Evolutionary conservation across 2,888 invertebrate genomes (phyloP), one percentile per base, ranked within the genome.

Genomic region (Metallyticus violacea): DNA sequence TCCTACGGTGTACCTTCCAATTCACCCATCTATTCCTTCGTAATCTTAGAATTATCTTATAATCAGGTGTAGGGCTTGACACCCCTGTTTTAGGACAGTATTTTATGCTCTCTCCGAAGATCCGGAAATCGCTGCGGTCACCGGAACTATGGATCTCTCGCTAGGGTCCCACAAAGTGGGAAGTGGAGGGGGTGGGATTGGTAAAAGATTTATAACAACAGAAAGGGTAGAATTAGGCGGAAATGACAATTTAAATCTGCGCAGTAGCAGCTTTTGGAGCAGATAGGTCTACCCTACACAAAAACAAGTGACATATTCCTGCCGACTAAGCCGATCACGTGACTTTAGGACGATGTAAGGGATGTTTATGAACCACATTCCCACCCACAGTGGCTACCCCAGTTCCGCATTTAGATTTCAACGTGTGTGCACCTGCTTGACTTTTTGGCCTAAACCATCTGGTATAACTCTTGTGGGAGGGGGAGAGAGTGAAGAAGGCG

Each of bases 201-300:
- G 30, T 28, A 29, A 22, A 26, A 81, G 81, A 81, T 81, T 81
- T 81, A 81, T 81, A 81, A 40, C 40, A 40, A 22, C 9, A 29
- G 30, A 26, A 26, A 81, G 82, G 62, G 40, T 62, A 27, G 82
- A 82, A 82, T 82, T 76, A 82, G 40, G 27, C 82, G 82, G 82
- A 82, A 82, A 62, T 82, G 82, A 82, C 82, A 76, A 5, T 40
- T 82, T 82, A 82, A 82, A 82, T 82, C 82, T 76, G 82, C 76
- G 62, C 81, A 81, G 81, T 79, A 27, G 79, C 81, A 6, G 30
- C 28, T 28, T 28, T 30, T 81, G 30, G 5, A 6, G 29, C 79
- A 79, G 27, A 26, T 27, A 15, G 79, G 7, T 22, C 26, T 22
- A 0, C 28, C 79, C 40, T 30, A 6, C 40, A 81, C 26, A n/a